Percentiles rank a stretch among this genome's conserved stretches.
These are phyloP conservation scores for Nymphalis urticae DNA, from an alignment of 2,888 invertebrate genomes.

Conservation along the genomic window DNA sequence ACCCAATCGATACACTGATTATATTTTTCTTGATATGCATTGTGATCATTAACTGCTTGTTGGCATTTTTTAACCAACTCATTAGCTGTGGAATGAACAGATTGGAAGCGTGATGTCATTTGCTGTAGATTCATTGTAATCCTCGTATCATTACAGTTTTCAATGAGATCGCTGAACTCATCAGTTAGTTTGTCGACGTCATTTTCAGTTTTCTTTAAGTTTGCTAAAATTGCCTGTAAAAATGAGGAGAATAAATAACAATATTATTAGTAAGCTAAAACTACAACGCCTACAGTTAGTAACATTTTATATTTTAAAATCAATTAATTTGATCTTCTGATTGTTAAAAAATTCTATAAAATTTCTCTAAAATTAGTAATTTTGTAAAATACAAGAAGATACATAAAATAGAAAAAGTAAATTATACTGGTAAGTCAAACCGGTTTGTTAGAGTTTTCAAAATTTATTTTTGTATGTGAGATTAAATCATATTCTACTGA, in stretches of 20 bases:
- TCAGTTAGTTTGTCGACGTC: conserved; percentile 94
- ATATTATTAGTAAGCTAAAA: conserved; percentile 54
- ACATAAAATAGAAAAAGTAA: conserved; percentile 32
- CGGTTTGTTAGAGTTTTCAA: conserved; percentile 37
- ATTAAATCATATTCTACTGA: conserved; percentile 70
- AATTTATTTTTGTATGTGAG: conserved; percentile 54
- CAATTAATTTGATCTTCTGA: not conserved
- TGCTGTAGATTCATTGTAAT: conserved; percentile 94
- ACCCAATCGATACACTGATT: conserved; percentile 92
- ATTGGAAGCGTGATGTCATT: conserved; percentile 93
- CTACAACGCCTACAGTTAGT: conserved; percentile 78
- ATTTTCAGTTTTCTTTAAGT: conserved; percentile 90
- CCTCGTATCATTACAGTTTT: conserved; percentile 91
- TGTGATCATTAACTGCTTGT: conserved; percentile 91
- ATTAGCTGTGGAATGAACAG: conserved; percentile 92
- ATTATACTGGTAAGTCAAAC: conserved; percentile 12
- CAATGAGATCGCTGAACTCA: conserved; percentile 91
- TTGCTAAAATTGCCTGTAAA: conserved; percentile 87
- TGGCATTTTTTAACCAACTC: conserved; percentile 96
- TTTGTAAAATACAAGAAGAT: conserved; percentile 33
- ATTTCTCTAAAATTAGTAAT: conserved; percentile 28
- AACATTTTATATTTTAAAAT: conserved; percentile 36
- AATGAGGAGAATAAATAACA: conserved; percentile 1
- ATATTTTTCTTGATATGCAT: conserved; percentile 90
- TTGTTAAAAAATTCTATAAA: conserved; percentile 11